phyloP scores from a whole-genome alignment of 1,140 invertebrate species.

The Aphelinus certus region DNA sequence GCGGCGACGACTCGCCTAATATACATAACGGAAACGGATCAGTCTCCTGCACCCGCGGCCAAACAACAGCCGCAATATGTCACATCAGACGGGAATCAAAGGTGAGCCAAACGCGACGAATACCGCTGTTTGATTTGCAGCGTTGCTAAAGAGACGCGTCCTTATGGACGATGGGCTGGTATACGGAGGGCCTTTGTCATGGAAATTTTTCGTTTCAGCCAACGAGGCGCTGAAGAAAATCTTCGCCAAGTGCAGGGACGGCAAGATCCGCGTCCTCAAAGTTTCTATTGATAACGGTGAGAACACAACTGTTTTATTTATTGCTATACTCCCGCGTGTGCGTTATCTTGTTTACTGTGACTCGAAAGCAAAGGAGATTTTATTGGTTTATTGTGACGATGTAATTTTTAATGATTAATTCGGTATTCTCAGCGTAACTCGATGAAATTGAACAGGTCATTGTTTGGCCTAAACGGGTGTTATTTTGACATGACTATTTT shows the following conservation, averaged over 20 bases:
- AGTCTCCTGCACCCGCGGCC: too few relatives aligned
- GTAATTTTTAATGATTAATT: not conserved
- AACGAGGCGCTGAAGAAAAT: slow-evolving; percentile 83
- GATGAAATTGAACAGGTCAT: too few relatives aligned
- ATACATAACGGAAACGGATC: too few relatives aligned
- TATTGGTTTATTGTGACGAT: too few relatives aligned
- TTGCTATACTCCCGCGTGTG: too few relatives aligned
- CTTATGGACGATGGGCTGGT: slow-evolving; percentile 6
- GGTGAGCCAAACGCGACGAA: slow-evolving; percentile 58
- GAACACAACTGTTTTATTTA: slow-evolving; percentile 28
- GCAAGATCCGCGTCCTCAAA: slow-evolving; percentile 82
- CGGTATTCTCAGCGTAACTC: not conserved
- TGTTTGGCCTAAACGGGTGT: too few relatives aligned
- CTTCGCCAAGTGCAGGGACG: slow-evolving; percentile 84
- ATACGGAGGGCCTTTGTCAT: slow-evolving; percentile 11
- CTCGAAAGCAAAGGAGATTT: too few relatives aligned
- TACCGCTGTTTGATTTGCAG: slow-evolving; percentile 6
- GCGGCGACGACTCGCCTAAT: too few relatives aligned
- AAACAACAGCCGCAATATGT: slow-evolving; percentile 66
- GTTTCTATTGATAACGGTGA: slow-evolving; percentile 88
- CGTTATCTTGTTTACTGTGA: too few relatives aligned
- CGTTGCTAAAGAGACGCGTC: not conserved
- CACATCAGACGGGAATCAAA: slow-evolving; percentile 83
- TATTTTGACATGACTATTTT: not conserved
- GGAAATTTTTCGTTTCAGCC: slow-evolving; percentile 69